Base-by-base conservation (phyloP, 2,113 vertebrate species). In the Hylia prasina region DNA sequence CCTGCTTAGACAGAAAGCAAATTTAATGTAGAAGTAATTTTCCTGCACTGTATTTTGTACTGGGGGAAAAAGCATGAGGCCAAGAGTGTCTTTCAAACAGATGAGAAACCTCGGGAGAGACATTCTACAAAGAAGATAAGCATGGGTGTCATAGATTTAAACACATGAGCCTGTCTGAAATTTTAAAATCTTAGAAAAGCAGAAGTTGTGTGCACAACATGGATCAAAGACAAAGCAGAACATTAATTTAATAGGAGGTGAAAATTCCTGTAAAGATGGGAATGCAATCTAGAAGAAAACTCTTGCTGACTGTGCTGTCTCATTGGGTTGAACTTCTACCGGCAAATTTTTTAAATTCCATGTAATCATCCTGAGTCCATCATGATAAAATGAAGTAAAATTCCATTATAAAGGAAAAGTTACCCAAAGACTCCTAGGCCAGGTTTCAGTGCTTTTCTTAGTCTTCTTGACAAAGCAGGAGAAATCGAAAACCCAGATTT, bases 11-110 rank as follows among this genome's bases (percentile, higher is more conserved):
- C 25, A 92, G 73, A 88, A 93, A 68, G 35, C 8, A 84, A 76
- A 47, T 90, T 95, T 89, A 93, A 94, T 93, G 63, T 77, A 56
- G 71, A 88, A 83, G 68, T 76, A 92, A 90, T 94, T 94, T 94
- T 90, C 53, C 77, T 89, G 70, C 54, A 66, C 51, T 84, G 56
- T 71, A 58, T 35, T 93, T 76, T 82, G 40, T 57, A 83, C 18
- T 69, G 48, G 60, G 27, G 87, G 31, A 28, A 86, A 87, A 90
- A 63, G 7, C 44, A 83, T 53, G 81, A 85, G 53, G 28, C 56
- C 45, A 80, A 70, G 48, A 79, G 24, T 12, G 15, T 53, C 68
- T 66, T 86, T 93, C 35, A 40, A 63, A n/a, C 10, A 80, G 47
- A 79, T 72, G 88, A 69, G 58, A 80, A 92, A 20, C 47, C 33